Base-by-base conservation (phyloP, 2,797 vertebrate genomes). In the Poeciliopsis infans region DNA sequence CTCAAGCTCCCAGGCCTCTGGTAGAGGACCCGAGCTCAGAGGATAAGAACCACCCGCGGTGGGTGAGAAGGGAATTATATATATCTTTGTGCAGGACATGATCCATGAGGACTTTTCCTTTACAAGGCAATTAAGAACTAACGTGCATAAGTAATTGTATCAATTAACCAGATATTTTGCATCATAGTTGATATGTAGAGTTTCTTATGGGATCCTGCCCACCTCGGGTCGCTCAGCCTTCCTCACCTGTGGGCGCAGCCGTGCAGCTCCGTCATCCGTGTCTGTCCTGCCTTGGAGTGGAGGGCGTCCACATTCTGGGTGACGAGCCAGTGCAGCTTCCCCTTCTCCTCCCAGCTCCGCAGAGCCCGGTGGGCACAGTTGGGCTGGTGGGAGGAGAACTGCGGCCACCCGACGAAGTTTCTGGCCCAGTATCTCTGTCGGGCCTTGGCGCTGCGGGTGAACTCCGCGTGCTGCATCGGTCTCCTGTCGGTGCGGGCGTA, bases 241-340 rank as follows among this genome's bases (percentile, higher is more conserved):
- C 4, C 75, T 80, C 85, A 98, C 98, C 98, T 97, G 96, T 99
- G 97, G 0, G 93, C 84, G 88, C 97, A 98, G 81, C 98, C 98
- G 0, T 99, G 98, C 41, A 99, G 93, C 82, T 99, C 98, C 0
- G 97, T 99, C 70, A 99, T 10, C 78, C 95, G 94, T 78, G 79
- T 94, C 75, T 96, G 97, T 33, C 98, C 97, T 0, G 98, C 97
- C 86, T 98, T 99, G 68, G 93, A 95, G 84, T 99, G 98, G 75
- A 99, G 95, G 2, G 97, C 97, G 2, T 99, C 98, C 86, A 99
- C 98, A 0, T 99, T 99, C 89, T 99, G 98, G 0, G 98, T 99
- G 84, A 99, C 97, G 92, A 99, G 87, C 98, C 98, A 99, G 93
- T 98, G 95, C 78, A 99, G 84, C 89, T 97, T 98, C 4, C 96